Conservation (phyloP, 2,113 vertebrate species). For the Lagopus leucura region DNA sequence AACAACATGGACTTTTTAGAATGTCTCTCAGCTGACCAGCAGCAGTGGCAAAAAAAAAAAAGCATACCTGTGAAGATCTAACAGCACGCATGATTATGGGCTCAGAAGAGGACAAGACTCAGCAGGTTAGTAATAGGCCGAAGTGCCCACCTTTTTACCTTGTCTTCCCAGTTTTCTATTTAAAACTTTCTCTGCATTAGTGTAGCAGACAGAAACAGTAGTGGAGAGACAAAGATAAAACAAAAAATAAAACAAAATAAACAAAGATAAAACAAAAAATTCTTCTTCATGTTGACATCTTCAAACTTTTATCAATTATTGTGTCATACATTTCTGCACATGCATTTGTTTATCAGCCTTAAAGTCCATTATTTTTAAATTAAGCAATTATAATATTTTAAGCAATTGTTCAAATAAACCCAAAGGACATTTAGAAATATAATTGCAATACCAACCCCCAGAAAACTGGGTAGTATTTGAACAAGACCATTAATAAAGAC, state of each 20-base stretch:
- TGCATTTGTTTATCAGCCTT: not conserved
- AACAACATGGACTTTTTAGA: not conserved
- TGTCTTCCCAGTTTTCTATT: constrained; percentile 14
- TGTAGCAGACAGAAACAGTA: constrained; percentile 30
- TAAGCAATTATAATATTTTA: not conserved
- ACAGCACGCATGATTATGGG: not conserved
- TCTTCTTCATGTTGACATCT: constrained; percentile 22
- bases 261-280: constrained; percentile 13
- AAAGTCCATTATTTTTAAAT: not conserved
- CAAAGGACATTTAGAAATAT: not conserved
- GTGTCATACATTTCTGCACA: not conserved
- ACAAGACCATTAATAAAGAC: not conserved
- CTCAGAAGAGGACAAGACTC: constrained; percentile 4
- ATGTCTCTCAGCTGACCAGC: not conserved
- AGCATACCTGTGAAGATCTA: not conserved
- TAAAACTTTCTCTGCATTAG: constrained; percentile 28
- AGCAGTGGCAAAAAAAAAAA: not conserved
- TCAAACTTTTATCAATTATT: constrained; percentile 4
- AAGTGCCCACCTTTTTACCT: not conserved
- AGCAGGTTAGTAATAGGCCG: not conserved
- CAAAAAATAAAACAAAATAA: too few species aligned
- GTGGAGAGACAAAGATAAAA: constrained; percentile 16
- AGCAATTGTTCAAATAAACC: not conserved
- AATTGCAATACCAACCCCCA: not conserved
- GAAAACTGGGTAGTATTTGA: not conserved